A percentile compares a stretch with the other conserved stretches of the same genome.
These are phyloP conservation scores for Eretmochelys imbricata DNA, from an alignment of 2,113 vertebrate genomes.

Conservation along the genomic window DNA sequence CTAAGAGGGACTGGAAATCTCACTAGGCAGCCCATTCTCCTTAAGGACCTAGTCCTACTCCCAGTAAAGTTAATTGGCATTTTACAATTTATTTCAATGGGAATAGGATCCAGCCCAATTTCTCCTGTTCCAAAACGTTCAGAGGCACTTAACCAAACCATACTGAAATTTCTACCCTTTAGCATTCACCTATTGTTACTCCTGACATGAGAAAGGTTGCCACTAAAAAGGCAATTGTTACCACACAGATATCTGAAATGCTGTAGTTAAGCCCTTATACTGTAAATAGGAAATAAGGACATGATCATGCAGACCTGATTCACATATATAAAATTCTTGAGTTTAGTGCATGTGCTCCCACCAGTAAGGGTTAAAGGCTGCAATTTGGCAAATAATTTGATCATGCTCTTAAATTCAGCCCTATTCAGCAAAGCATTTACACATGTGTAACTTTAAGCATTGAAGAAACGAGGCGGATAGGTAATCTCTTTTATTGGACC, in stretches of 20 bases:
- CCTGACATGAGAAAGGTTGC: neutral
- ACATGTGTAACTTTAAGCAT: neutral
- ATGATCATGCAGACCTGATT: neutral
- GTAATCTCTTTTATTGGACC: neutral
- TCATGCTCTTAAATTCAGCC: neutral
- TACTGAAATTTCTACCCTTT: neutral
- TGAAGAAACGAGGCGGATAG: neutral
- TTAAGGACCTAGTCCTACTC: neutral
- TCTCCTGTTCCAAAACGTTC: neutral
- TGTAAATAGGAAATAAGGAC: neutral
- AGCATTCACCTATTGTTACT: neutral
- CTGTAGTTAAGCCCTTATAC: neutral
- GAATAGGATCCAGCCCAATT: neutral
- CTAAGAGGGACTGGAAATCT: neutral
- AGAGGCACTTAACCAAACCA: neutral
- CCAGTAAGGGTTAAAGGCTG: neutral
- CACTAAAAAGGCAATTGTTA: neutral
- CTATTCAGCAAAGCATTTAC: neutral
- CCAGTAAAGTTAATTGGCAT: neutral
- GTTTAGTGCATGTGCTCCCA: neutral
- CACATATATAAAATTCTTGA: neutral
- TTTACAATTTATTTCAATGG: neutral
- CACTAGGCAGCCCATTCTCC: neutral
- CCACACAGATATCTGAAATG: neutral
- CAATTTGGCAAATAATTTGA: neutral